Evolutionary conservation across 2,888 invertebrate genomes (phyloP), one percentile per base, ranked within the genome.

Genomic region (Ennomos erosarius): DNA sequence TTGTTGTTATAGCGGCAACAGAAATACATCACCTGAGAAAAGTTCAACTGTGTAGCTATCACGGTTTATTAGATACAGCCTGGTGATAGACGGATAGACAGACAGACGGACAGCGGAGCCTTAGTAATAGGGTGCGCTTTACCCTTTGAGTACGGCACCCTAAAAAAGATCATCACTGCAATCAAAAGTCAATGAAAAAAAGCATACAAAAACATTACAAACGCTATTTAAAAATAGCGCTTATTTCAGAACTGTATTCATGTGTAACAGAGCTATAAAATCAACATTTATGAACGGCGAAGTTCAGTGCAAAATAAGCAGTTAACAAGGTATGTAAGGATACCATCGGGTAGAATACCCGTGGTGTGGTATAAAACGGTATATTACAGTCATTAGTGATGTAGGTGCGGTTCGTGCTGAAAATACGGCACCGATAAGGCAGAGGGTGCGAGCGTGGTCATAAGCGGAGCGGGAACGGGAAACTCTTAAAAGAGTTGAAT

Each of bases 381-480:
- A 74, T 76, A 76, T 75, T 76, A 74, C 74, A 78, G 79, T 82
- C 85, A 82, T 86, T 87, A 85, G 83, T 82, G 82, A 83, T 80
- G 72, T 79, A 83, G 83, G 82, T 81, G 79, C 72, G 76, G 79
- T 73, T 71, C 79, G 81, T 74, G 79, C 78, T 77, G 77, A 76
- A 81, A 84, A 81, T 80, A 81, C 74, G 67, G 66, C 65, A 65
- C 70, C 78, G 83, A 84, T 84, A 84, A 81, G 75, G 61, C 57
- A 26, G 13, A 46, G 49, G 55, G 10, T 34, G 38, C 9, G 57
- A 48, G 16, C 40, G 45, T 5, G 9, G 60, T 49, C 44, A 62
- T 33, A 62, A 54, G 74, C 67, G 67, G 55, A 71, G 78, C 74
- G 77, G 37, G 11, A 35, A 37, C 49, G 47, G 47, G 10, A 46